Conservation (phyloP, 2,888 invertebrate genomes). For the Epinotia demarniana region DNA sequence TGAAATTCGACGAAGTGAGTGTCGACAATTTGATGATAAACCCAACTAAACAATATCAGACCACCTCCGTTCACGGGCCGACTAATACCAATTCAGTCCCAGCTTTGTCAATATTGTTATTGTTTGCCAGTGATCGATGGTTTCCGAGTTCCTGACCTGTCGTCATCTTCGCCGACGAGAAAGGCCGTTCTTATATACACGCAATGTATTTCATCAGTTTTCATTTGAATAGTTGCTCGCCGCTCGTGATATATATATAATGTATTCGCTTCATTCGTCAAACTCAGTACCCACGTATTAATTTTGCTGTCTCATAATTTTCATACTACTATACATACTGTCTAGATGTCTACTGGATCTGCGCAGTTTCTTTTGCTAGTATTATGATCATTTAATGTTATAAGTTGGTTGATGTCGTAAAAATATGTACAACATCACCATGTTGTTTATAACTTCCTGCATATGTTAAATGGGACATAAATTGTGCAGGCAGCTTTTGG, state of each 20-base stretch:
- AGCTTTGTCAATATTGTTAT: constrained; percentile 19
- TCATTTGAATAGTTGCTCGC: too few relatives aligned
- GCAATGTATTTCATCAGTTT: not conserved
- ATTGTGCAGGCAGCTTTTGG: constrained; percentile 31
- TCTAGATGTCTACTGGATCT: not conserved
- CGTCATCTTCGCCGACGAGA: not conserved
- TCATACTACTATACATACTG: not conserved
- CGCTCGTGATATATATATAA: not conserved
- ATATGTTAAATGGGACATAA: constrained; percentile 36
- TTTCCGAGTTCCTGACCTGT: not conserved
- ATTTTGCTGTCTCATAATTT: not conserved
- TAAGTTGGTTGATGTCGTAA: not conserved
- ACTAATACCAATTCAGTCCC: too few relatives aligned
- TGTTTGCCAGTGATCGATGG: constrained; percentile 29
- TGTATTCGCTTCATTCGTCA: not conserved
- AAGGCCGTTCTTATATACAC: not conserved
- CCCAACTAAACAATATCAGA: too few relatives aligned
- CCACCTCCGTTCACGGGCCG: too few relatives aligned
- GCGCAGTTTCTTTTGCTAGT: not conserved
- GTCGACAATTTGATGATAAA: too few relatives aligned
- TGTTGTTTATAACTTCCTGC: constrained; percentile 26
- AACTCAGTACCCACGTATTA: not conserved
- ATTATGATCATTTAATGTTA: not conserved
- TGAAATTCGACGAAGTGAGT: too few relatives aligned
- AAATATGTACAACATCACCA: not conserved